A percentile compares a stretch with the other conserved stretches of the same genome.
phyloP scores from a whole-genome alignment of 2,797 vertebrate genomes.

The Coilia nasus region DNA sequence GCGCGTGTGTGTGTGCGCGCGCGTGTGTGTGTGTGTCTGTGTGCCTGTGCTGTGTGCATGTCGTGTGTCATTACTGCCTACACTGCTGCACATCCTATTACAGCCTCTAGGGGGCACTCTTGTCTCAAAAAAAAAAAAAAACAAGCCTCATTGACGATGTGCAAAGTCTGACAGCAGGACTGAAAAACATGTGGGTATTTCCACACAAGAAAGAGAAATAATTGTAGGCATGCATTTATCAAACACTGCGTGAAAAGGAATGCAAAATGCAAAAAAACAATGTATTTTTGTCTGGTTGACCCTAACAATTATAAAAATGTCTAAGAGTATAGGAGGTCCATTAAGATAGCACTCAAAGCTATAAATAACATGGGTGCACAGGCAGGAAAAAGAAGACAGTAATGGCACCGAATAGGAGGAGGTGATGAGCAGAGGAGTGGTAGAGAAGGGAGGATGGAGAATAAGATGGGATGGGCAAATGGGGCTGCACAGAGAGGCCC shows the following conservation, averaged over 20 bases:
- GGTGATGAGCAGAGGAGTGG: neutral
- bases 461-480: neutral
- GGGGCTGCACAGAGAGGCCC: conserved; percentile 19
- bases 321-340: neutral
- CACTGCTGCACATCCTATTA: neutral
- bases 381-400: neutral
- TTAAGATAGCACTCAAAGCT: neutral
- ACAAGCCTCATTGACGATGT: conserved; percentile 30
- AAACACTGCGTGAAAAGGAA: neutral
- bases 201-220: neutral
- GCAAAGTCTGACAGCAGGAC: neutral
- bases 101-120: conserved; percentile 75
- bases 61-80: neutral
- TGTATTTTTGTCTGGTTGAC: neutral
- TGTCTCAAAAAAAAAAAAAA: conserved; percentile 58
- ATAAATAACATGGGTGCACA: neutral
- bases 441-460: neutral
- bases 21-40: neutral
- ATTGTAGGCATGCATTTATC: neutral
- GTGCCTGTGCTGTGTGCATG: too few species aligned
- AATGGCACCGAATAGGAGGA: neutral
- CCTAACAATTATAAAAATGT: neutral
- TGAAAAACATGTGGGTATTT: conserved; percentile 8
- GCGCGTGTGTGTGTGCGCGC: neutral
- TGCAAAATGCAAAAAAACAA: neutral